A percentile compares a stretch with the other conserved stretches of the same genome.
Evolutionary conservation across 2,888 invertebrate species (phyloP).

Genomic region (Pyrocoelia pectoralis): DNA sequence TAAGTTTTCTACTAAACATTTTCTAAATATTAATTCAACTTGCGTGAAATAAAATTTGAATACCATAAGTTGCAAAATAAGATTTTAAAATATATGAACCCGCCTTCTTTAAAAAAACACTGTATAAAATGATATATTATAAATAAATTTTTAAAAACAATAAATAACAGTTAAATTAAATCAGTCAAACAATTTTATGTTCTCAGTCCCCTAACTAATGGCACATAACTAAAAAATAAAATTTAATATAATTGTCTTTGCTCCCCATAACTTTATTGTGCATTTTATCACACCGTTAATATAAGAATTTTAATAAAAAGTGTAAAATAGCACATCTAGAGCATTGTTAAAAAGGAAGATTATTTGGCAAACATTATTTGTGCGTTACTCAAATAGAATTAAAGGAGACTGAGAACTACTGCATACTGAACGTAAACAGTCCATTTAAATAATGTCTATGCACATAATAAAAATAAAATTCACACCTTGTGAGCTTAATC

Average conservation of each 20-base stretch:
- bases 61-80: no score
- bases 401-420: neutral
- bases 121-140: neutral
- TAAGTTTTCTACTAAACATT: no score
- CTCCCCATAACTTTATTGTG: neutral
- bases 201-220: neutral
- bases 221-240: neutral
- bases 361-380: neutral
- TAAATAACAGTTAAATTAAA: neutral
- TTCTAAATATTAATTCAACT: no score
- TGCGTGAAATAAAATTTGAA: no score
- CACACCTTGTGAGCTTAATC: conserved; percentile 1
- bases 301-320: neutral
- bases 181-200: neutral
- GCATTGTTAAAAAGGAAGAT: neutral
- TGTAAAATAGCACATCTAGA: neutral
- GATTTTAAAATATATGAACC: neutral
- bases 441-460: neutral
- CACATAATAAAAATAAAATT: neutral
- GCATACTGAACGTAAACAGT: no score
- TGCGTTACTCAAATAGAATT: neutral
- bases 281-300: neutral
- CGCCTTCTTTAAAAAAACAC: neutral
- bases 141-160: neutral
- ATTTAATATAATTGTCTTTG: no score